phyloP scores from a whole-genome alignment of 92 coral and sea anemone genomes.

The Parazoanthus darwini region DNA sequence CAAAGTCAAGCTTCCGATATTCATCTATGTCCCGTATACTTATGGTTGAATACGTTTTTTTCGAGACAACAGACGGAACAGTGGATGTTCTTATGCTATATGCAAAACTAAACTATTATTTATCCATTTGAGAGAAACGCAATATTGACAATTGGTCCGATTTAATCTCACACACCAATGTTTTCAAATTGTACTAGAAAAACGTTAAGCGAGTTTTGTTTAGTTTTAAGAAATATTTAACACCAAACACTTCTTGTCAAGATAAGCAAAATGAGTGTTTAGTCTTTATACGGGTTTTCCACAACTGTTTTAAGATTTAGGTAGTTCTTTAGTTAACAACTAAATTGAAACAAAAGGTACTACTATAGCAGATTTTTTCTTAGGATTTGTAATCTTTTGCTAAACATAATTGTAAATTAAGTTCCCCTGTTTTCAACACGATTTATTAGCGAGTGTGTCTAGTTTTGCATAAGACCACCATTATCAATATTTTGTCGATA shows the following conservation, averaged over 20 bases:
- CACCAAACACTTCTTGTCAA: background rate
- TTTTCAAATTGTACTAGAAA: background rate
- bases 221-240: no score
- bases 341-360: background rate
- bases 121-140: background rate
- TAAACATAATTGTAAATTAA: no score
- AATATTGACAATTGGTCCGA: background rate
- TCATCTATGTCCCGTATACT: background rate
- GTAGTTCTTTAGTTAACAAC: background rate
- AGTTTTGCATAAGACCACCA: no score
- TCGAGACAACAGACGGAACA: no score
- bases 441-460: no score
- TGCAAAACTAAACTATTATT: no score
- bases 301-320: background rate
- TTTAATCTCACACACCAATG: background rate
- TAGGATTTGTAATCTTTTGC: background rate
- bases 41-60: no score
- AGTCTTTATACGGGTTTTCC: background rate
- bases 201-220: no score
- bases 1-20: background rate
- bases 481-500: background rate
- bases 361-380: background rate
- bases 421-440: no score
- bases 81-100: no score
- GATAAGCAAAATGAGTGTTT: background rate